phyloP scores from a whole-genome alignment of 1,140 invertebrate species.

The Aphaenogaster rudis region DNA sequence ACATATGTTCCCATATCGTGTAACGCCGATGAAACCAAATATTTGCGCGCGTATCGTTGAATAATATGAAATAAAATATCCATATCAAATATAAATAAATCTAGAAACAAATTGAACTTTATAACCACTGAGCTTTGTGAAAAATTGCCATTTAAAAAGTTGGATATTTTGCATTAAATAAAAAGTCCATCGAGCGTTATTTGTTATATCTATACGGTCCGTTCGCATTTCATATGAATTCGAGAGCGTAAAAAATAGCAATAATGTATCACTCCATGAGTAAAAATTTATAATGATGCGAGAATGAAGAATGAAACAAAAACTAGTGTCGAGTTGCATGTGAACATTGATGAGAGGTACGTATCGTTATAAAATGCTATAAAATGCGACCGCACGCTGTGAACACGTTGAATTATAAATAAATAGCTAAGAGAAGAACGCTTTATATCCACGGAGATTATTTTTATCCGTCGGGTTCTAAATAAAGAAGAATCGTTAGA shows the following conservation, averaged over 20 bases:
- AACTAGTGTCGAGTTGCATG: not conserved
- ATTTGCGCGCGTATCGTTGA: not conserved
- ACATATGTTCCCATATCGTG: slow-evolving; percentile 34
- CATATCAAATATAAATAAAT: slow-evolving; percentile 42
- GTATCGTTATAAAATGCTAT: not conserved
- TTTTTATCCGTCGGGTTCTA: slow-evolving; percentile 26
- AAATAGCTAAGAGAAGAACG: not conserved
- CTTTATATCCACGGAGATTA: not conserved
- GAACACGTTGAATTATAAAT: slow-evolving; percentile 30
- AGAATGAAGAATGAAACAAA: not conserved
- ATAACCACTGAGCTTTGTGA: slow-evolving; percentile 14
- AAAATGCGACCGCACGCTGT: not conserved
- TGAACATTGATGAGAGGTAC: not conserved
- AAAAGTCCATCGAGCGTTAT: not conserved
- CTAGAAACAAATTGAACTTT: slow-evolving; percentile 36
- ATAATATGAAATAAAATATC: slow-evolving; percentile 52
- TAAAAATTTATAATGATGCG: slow-evolving; percentile 1
- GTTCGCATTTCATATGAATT: not conserved
- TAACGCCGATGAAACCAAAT: slow-evolving; percentile 43
- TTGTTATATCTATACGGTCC: not conserved
- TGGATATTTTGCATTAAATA: slow-evolving; percentile 43
- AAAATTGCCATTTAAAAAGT: slow-evolving; percentile 30
- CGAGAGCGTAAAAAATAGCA: slow-evolving; percentile 5
- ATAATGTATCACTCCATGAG: not conserved
- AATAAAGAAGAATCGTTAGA: slow-evolving; percentile 44